phyloP scores from a whole-genome alignment of 2,797 vertebrate genomes.

The Crypturellus tataupa region DNA sequence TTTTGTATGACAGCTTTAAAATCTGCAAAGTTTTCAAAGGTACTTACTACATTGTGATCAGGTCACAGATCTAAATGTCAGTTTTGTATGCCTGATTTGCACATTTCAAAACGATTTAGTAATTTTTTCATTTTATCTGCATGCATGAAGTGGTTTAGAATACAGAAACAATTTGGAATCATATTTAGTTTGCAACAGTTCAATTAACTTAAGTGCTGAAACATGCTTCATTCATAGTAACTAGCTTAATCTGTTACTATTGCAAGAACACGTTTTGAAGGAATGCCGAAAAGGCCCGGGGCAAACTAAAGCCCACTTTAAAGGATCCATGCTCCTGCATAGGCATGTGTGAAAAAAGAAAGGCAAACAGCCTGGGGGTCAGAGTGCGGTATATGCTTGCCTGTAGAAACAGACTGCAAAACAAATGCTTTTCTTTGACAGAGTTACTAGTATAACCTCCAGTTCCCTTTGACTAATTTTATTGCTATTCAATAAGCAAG shows the following conservation, averaged over 20 bases:
- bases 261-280: conserved; percentile 75
- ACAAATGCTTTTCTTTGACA: conserved; percentile 28
- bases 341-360: conserved; percentile 49
- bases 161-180: conserved; percentile 81
- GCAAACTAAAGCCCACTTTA: conserved; percentile 43
- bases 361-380: conserved; percentile 25
- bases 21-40: conserved; percentile 62
- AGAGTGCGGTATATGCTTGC: not conserved
- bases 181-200: conserved; percentile 84
- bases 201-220: conserved; percentile 83
- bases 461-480: conserved; percentile 55
- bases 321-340: conserved; percentile 55
- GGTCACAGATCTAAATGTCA: conserved; percentile 82
- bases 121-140: conserved; percentile 80
- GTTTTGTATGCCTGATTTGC: conserved; percentile 71
- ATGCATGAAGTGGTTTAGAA: conserved; percentile 78
- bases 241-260: conserved; percentile 81
- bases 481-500: conserved; percentile 63
- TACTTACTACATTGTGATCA: conserved; percentile 73
- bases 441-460: conserved; percentile 32
- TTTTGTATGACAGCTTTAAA: conserved; percentile 73
- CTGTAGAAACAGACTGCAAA: not conserved
- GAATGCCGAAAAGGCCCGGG: conserved; percentile 68
- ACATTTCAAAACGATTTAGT: conserved; percentile 78
- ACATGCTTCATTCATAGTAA: conserved; percentile 80